These are phyloP conservation scores for Embidobia sp. DNA, from an alignment of 2,888 invertebrate species.

Conservation along the genomic window DNA sequence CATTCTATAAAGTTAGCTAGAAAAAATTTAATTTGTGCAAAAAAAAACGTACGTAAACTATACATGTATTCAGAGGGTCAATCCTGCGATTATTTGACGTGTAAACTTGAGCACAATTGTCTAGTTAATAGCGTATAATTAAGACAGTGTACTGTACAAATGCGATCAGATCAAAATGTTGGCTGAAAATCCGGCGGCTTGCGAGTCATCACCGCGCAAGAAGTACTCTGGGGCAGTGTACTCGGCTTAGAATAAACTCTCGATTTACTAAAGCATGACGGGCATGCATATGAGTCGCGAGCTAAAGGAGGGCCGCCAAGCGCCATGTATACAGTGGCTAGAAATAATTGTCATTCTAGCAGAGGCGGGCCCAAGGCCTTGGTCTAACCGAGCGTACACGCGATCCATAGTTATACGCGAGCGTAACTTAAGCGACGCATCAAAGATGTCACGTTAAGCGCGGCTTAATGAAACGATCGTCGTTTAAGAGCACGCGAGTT, in stretches of 20 bases:
- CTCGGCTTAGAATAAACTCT: constrained; percentile 64
- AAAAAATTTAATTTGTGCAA: too few relatives aligned
- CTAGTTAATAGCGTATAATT: constrained; percentile 6
- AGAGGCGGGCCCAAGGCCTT: constrained; percentile 54
- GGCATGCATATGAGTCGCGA: constrained; percentile 76
- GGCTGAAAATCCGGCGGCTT: constrained; percentile 31
- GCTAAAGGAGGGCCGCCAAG: constrained; percentile 77
- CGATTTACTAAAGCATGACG: constrained; percentile 69
- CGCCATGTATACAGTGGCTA: constrained; percentile 78
- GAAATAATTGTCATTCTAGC: constrained; percentile 78
- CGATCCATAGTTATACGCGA: constrained; percentile 14
- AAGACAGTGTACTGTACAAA: constrained; percentile 28
- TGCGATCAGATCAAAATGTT: constrained; percentile 31
- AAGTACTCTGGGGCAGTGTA: constrained; percentile 56
- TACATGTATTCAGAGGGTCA: too few relatives aligned
- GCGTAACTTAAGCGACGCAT: constrained; percentile 19
- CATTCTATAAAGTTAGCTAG: too few relatives aligned
- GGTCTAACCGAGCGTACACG: constrained; percentile 19
- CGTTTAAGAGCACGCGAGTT: constrained; percentile 38
- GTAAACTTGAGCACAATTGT: not conserved
- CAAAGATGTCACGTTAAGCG: constrained; percentile 36
- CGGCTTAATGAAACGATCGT: constrained; percentile 48
- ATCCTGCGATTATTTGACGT: not conserved
- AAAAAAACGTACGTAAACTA: too few relatives aligned
- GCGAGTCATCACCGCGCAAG: constrained; percentile 21